Percentiles rank a stretch among this genome's conserved stretches.
Conservation (phyloP, 2,113 vertebrate genomes). For the Centrocercus urophasianus region DNA sequence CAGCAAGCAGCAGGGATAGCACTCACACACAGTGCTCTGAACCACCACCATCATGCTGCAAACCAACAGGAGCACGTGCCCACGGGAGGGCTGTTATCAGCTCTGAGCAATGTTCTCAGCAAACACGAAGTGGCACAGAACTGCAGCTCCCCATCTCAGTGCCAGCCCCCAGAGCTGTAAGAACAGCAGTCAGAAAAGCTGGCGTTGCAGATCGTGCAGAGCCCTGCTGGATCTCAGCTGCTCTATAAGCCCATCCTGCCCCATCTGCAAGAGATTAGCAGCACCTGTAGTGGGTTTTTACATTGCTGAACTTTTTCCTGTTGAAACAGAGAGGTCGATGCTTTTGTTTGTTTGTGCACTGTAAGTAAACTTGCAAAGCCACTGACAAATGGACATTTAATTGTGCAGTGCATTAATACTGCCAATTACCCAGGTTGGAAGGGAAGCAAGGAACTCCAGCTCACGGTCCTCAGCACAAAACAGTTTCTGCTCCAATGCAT, state of each 20-base stretch:
- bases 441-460: background rate
- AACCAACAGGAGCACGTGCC: background rate
- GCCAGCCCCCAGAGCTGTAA: background rate
- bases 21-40: too few relatives aligned
- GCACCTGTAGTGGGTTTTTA: background rate
- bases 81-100: background rate
- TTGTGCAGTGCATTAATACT: background rate
- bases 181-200: background rate
- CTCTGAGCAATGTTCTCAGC: background rate
- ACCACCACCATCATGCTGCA: too few relatives aligned
- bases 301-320: background rate
- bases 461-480: background rate
- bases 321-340: background rate
- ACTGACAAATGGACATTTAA: background rate
- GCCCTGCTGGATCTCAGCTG: background rate
- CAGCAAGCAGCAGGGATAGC: too few relatives aligned
- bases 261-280: conserved; percentile 24
- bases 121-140: background rate
- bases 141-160: too few relatives aligned
- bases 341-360: background rate
- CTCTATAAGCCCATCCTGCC: background rate
- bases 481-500: background rate
- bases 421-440: too few relatives aligned
- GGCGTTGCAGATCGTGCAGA: background rate
- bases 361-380: background rate